Conservation (phyloP, 1,140 invertebrate genomes). For the Diabrotica undecimpunctata region DNA sequence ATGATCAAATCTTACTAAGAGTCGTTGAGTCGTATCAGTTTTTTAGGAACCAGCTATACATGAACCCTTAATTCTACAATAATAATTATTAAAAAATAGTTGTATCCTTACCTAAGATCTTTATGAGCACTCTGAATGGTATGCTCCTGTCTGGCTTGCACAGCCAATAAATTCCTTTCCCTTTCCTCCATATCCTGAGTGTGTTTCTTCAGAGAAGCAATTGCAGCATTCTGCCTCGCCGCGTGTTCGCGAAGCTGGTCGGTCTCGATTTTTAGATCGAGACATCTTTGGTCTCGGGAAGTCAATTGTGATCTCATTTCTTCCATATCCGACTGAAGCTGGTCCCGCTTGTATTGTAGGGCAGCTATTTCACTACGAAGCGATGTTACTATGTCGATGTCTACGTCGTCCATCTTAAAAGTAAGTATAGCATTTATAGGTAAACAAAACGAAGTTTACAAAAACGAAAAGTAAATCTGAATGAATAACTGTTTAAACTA, state of each 20-base stretch:
- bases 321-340: slow-evolving; percentile 68
- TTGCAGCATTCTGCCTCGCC: slow-evolving; percentile 73
- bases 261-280: slow-evolving; percentile 64
- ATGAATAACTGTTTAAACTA: neutral
- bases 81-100: no score
- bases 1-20: no score
- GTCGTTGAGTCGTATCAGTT: no score
- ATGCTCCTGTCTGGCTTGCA: slow-evolving; percentile 63
- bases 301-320: slow-evolving; percentile 65
- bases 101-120: slow-evolving; percentile 56
- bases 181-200: slow-evolving; percentile 74
- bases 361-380: slow-evolving; percentile 75
- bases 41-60: no score
- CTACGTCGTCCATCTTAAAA: slow-evolving; percentile 54
- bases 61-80: no score
- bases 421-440: neutral
- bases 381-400: slow-evolving; percentile 64
- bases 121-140: slow-evolving; percentile 68
- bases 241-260: slow-evolving; percentile 74
- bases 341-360: slow-evolving; percentile 75
- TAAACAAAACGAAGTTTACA: neutral
- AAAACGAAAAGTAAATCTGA: neutral
- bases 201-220: slow-evolving; percentile 71
- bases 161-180: slow-evolving; percentile 62
- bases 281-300: slow-evolving; percentile 60